These are phyloP conservation scores for Otis tarda DNA, from an alignment of 2,113 vertebrate species.

Conservation along the genomic window DNA sequence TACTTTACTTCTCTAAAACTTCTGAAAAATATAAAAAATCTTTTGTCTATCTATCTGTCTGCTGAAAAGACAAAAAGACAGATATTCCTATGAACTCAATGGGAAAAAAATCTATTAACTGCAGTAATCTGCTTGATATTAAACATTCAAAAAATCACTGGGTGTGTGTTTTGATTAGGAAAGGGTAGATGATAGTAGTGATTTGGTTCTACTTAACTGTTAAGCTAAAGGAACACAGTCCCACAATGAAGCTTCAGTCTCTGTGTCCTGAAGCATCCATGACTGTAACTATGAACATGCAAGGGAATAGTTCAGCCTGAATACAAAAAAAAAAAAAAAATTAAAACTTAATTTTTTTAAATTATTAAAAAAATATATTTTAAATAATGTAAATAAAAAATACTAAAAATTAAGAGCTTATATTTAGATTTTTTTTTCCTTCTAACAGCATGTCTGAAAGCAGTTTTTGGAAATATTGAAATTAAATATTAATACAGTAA, in stretches of 20 bases:
- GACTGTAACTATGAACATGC: neutral
- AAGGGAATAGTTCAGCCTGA: neutral
- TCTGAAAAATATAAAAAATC: neutral
- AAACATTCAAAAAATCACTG: neutral
- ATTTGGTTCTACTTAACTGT: neutral
- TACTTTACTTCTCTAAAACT: neutral
- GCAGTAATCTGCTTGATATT: neutral
- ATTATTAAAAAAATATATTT: neutral
- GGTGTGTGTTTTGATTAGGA: neutral
- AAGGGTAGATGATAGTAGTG: rapidly evolving
- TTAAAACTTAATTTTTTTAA: too few species aligned
- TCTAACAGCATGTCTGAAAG: neutral
- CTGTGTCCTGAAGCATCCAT: neutral
- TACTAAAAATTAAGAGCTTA: neutral
- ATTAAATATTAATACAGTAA: neutral
- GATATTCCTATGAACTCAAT: neutral
- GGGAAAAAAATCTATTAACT: neutral
- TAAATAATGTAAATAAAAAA: neutral
- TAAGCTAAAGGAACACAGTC: neutral
- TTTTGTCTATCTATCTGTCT: neutral
- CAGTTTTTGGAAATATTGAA: neutral
- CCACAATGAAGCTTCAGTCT: neutral
- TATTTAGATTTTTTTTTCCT: neutral
- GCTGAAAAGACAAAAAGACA: neutral
- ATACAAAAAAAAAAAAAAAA: neutral